Evolutionary conservation across 2,888 invertebrate species (phyloP), one percentile per base, ranked within the genome.

Genomic region (Lottia gigantea): DNA sequence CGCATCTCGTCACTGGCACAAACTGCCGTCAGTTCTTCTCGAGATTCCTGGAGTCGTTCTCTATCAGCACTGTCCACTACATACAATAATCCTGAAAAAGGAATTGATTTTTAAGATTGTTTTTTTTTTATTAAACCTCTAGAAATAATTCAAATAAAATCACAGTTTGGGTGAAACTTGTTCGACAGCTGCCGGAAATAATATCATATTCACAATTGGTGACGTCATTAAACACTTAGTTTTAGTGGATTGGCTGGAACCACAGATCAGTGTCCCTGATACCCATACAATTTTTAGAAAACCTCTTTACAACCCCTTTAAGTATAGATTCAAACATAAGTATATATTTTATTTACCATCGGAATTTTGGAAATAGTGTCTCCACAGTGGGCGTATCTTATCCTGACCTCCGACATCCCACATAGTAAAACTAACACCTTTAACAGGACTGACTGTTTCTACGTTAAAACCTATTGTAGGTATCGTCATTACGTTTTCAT

Each of bases 321-420:
- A n/a, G n/a, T n/a, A n/a, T n/a, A 31, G 3, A 31, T 31, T 6
- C 6, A 31, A 31, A 31, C 2, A 31, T 6, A 31, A 31, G 2
- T 31, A 4, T 8, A 19, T 6, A 55, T 19, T 25, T 26, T 8
- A 62, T 69, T 62, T 75, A 84, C 87, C 87, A 76, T 86, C 78
- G 0, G 84, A 74, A 70, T 86, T 85, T 49, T 81, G 76, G 67
- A 79, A 87, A 75, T 88, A 88, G 75, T 88, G 87, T 66, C 77
- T 74, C 88, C 88, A 88, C 14, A 88, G 81, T 16, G 75, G 76
- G 67, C 88, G 72, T 68, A 88, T 84, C 71, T 83, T 83, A 67
- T 86, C 83, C 74, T 88, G 88, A 16, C 88, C 88, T 7, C 88
- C 88, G 61, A 88, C 85, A 71, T 88, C 88, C 88, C 88, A 88